phyloP scores from a whole-genome alignment of 2,113 vertebrate species.

The Notarius quadriscutis region DNA sequence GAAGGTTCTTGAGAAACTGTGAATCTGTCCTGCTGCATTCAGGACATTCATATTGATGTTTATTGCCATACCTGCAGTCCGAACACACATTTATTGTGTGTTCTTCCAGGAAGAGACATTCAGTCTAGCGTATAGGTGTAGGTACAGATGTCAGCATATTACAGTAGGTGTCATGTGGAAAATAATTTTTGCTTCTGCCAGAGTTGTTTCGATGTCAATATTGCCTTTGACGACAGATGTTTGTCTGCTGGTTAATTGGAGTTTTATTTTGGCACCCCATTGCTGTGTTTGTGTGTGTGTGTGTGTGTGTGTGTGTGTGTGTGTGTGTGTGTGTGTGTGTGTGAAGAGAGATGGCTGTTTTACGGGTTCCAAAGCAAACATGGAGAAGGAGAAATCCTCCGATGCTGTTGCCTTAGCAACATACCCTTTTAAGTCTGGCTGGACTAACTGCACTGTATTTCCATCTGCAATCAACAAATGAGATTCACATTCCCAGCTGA shows the following conservation, averaged over 20 bases:
- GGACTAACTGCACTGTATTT: conserved; percentile 26
- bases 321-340: conserved; percentile 1
- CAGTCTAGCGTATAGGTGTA: no score
- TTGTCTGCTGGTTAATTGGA: neutral
- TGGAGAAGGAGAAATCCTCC: conserved; percentile 31
- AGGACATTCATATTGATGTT: no score
- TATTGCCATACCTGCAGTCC: no score
- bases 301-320: conserved; percentile 20
- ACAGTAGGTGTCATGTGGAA: neutral
- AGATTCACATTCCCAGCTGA: conserved; percentile 18
- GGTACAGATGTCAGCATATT: neutral
- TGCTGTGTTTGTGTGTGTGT: conserved; percentile 23
- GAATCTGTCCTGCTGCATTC: no score
- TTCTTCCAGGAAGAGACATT: no score
- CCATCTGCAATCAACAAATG: conserved; percentile 26
- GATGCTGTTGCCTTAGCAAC: conserved; percentile 60
- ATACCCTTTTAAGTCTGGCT: conserved; percentile 26
- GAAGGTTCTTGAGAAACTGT: no score
- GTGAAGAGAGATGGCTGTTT: conserved; percentile 18
- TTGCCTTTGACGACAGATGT: neutral
- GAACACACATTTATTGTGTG: no score
- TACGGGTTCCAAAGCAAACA: conserved; percentile 59
- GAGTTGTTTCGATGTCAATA: neutral
- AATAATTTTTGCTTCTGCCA: neutral
- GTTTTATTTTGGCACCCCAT: neutral